Conservation (phyloP, 2,797 vertebrate species). For the Enteromius thamalakanensis region DNA sequence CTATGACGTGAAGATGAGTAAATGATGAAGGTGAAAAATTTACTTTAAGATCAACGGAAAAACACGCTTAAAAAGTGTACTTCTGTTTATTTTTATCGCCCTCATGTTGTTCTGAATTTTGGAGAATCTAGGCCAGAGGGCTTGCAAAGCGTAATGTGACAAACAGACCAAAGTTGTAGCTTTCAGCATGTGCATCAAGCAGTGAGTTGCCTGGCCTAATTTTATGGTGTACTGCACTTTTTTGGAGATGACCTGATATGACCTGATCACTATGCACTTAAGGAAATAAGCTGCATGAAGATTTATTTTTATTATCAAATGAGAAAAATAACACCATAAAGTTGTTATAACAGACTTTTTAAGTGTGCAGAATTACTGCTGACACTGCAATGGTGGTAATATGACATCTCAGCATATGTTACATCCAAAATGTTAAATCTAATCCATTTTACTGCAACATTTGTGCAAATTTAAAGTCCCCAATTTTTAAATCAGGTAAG, state of each 20-base stretch:
- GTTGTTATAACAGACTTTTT: background rate
- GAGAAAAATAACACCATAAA: background rate
- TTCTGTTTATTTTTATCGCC: constrained; percentile 1
- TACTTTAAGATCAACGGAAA: background rate
- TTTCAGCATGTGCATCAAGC: constrained; percentile 9
- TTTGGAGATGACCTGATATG: constrained; percentile 5
- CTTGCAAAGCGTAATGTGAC: background rate
- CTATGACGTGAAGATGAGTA: background rate
- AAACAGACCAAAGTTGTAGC: constrained; percentile 17
- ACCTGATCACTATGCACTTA: background rate
- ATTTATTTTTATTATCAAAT: background rate
- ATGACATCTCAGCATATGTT: background rate
- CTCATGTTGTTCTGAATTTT: background rate
- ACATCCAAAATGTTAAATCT: background rate
- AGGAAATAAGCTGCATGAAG: background rate
- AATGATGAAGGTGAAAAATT: background rate
- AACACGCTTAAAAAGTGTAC: background rate
- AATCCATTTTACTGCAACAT: background rate
- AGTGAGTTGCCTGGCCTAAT: constrained; percentile 11
- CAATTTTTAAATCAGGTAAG: background rate
- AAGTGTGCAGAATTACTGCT: background rate
- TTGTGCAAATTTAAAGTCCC: background rate
- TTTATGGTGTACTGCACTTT: background rate
- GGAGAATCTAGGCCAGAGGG: constrained; percentile 23
- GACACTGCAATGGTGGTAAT: background rate